Conservation (phyloP, 2,797 vertebrate genomes). For the Anabacerthia variegaticeps region DNA sequence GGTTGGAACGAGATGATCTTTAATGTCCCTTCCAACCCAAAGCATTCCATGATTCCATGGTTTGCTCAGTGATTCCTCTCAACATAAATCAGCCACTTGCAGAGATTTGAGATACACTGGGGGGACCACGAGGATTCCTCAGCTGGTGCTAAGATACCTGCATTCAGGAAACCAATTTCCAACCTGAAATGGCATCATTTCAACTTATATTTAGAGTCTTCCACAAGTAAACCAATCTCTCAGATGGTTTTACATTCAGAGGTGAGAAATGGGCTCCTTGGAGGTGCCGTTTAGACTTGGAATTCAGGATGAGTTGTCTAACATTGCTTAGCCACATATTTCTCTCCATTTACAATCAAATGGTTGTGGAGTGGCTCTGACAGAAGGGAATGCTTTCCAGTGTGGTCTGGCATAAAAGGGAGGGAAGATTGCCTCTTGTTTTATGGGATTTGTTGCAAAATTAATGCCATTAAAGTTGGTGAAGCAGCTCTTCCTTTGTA, state of each 20-base stretch:
- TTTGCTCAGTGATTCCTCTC: background rate
- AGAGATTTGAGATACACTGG: background rate
- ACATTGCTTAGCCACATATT: background rate
- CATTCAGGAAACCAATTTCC: background rate
- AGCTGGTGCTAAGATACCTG: background rate
- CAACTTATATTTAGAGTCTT: background rate
- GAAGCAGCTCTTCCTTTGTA: background rate
- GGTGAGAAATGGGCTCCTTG: background rate
- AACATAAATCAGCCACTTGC: background rate
- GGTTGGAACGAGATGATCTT: rapidly evolving
- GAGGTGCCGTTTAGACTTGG: background rate
- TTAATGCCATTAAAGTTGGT: background rate
- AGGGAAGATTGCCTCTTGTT: background rate
- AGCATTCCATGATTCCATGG: too few species aligned
- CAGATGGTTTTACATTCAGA: background rate
- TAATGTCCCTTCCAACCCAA: background rate
- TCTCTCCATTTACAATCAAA: background rate
- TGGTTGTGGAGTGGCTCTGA: background rate
- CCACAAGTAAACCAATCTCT: background rate
- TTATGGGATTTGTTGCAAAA: background rate
- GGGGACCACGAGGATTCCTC: background rate
- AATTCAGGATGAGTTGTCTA: background rate
- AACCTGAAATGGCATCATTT: background rate
- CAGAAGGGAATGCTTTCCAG: background rate
- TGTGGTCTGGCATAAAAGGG: background rate